These are phyloP conservation scores for Austrofundulus limnaeus DNA, from an alignment of 2,113 vertebrate genomes.

Conservation along the genomic window DNA sequence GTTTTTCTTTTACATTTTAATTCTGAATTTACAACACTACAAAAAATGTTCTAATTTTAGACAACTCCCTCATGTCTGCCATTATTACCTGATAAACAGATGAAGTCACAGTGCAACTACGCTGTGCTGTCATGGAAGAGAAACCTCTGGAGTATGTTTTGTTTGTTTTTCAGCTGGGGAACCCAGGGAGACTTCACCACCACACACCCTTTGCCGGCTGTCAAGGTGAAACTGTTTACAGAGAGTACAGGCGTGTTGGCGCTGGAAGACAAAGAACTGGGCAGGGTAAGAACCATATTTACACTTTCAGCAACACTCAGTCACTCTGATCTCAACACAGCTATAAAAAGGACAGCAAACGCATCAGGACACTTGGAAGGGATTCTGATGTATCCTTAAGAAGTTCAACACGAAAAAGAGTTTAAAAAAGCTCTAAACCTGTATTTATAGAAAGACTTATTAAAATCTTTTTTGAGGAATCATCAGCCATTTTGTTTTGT, in stretches of 20 bases:
- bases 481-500: too few species aligned
- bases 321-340: not conserved
- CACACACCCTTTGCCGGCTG: constrained; percentile 94
- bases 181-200: constrained; percentile 98
- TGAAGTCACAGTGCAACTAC: constrained; percentile 22
- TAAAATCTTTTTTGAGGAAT: too few species aligned
- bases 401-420: not conserved
- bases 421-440: not conserved
- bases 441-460: too few species aligned
- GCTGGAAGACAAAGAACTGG: constrained; percentile 98
- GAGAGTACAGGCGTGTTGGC: constrained; percentile 98
- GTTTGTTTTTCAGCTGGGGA: constrained; percentile 89
- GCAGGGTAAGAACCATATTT: constrained; percentile 82
- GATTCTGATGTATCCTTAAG: not conserved
- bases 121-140: constrained; percentile 49
- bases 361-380: not conserved
- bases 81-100: constrained; percentile 9
- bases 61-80: not conserved
- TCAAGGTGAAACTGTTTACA: constrained; percentile 99
- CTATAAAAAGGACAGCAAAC: not conserved
- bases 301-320: not conserved
- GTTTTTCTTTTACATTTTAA: too few species aligned
- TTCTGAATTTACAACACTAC: too few species aligned
- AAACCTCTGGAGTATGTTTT: constrained; percentile 56
- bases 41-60: too few species aligned